Evolutionary conservation across 1,140 invertebrate genomes (phyloP), one percentile per base, ranked within the genome.

Genomic region (Heliconius nattereri): DNA sequence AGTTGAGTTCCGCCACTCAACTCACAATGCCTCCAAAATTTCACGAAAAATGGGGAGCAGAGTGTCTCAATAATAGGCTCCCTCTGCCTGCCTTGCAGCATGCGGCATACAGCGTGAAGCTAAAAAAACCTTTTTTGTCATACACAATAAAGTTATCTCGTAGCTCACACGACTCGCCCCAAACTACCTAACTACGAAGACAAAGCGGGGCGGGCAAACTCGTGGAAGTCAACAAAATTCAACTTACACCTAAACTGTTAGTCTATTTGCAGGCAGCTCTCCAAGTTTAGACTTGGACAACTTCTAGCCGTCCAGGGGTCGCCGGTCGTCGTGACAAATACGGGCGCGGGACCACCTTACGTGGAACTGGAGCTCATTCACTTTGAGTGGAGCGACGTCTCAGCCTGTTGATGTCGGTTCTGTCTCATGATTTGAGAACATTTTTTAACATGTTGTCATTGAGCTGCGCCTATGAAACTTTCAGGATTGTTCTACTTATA

Each of bases 221-320:
- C 16, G 32, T 9, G 49, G 45, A 74, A 74, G 73, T 74, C 73
- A 75, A 75, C 49, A 57, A 57, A 75, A 60, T 75, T 6, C 49
- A 75, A 75, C 29, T 75, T 75, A 19, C 73, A 57, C 52, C 54
- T 57, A 37, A 57, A 75, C 73, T n/a, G 32, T 73, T 73, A 73
- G 49, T 75, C 73, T 75, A 75, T 75, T 75, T 75, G 52, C 73
- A 35, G 23, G 13, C 60, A n/a, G 73, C 7, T 75, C 52, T 75
- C 32, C 5, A 75, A 57, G 35, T 54, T 75, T 40, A 54, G 49
- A 75, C 19, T 60, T 23, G 26, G 52, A 57, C 73, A 57, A 9
- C 19, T 57, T 11, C 73, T n/a, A 37, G 29, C 29, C 37, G 20
- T 20, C 7, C 37, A 2, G 23, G 40, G 37, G 23, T 23, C n/a